Conservation (phyloP, 2,888 invertebrate species). For the Cryptocheilus praepositus region DNA sequence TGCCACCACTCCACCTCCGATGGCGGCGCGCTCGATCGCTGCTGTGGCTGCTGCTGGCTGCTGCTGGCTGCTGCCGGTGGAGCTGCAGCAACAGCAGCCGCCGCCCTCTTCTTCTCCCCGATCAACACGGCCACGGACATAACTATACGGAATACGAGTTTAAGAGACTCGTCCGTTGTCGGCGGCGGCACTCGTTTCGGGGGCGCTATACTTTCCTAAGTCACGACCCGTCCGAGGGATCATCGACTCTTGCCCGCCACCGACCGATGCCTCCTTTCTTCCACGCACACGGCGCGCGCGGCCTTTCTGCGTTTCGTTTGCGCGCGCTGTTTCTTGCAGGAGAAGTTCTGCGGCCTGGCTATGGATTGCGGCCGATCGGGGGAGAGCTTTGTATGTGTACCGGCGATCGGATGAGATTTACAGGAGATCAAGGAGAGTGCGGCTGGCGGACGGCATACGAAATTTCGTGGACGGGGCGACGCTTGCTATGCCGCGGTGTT, state of each 20-base stretch:
- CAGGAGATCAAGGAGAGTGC: no score
- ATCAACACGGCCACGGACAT: not conserved
- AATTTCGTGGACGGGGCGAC: not conserved
- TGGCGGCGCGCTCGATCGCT: constrained; percentile 53
- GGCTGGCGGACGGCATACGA: not conserved
- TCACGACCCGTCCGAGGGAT: constrained; percentile 26
- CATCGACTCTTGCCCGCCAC: constrained; percentile 26
- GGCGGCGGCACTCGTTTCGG: constrained; percentile 42
- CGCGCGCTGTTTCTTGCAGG: not conserved
- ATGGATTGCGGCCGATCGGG: no score
- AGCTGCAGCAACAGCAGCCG: constrained; percentile 19
- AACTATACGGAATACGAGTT: no score
- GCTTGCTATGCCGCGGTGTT: no score
- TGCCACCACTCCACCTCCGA: constrained; percentile 26
- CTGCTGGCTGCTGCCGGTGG: constrained; percentile 28
- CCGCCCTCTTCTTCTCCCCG: constrained; percentile 18
- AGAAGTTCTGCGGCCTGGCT: not conserved
- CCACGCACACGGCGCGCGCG: not conserved
- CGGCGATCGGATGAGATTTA: not conserved
- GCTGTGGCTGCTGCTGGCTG: constrained; percentile 37
- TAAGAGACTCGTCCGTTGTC: constrained; percentile 3
- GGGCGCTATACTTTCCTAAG: constrained; percentile 42
- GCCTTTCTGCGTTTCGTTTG: no score
- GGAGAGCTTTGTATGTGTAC: no score
- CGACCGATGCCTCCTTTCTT: constrained; percentile 11